A percentile compares a stretch with the other conserved stretches of the same genome.
Conservation (phyloP, 2,113 vertebrate genomes). For the Hydropotes inermis region DNA sequence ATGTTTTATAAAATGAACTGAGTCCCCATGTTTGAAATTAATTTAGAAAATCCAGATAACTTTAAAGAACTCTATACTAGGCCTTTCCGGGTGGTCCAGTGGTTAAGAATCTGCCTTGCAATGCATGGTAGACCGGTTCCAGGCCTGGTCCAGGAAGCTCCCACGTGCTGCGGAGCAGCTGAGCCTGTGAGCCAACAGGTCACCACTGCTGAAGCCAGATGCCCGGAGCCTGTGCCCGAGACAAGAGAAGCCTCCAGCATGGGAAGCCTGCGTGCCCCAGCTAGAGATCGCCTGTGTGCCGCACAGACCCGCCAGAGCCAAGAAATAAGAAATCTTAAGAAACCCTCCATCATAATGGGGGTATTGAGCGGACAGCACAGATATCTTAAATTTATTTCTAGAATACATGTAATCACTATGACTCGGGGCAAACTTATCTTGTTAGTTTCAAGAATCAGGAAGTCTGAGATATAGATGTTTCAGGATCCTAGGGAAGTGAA, state of each 20-base stretch:
- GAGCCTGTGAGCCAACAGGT: background rate
- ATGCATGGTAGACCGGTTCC: background rate
- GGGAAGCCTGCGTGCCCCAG: background rate
- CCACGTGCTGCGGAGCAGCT: background rate
- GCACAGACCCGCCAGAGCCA: background rate
- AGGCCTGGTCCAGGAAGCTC: background rate
- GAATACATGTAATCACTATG: background rate
- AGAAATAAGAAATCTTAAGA: background rate
- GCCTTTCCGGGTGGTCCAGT: accelerated
- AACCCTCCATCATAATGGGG: background rate
- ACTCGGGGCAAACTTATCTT: background rate
- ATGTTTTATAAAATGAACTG: background rate
- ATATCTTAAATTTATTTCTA: slow-evolving; percentile 32
- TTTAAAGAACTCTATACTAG: background rate
- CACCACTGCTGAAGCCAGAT: background rate
- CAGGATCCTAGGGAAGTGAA: slow-evolving; percentile 45
- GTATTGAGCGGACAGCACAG: background rate
- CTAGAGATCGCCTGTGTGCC: background rate
- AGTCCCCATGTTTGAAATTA: background rate
- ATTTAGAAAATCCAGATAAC: background rate
- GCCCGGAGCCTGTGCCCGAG: background rate
- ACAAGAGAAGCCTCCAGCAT: background rate
- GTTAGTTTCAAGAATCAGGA: slow-evolving; percentile 47
- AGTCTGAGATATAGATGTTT: background rate
- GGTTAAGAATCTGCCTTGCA: background rate